phyloP scores from a whole-genome alignment of 2,797 vertebrate species.

The Distichodus sexfasciatus region DNA sequence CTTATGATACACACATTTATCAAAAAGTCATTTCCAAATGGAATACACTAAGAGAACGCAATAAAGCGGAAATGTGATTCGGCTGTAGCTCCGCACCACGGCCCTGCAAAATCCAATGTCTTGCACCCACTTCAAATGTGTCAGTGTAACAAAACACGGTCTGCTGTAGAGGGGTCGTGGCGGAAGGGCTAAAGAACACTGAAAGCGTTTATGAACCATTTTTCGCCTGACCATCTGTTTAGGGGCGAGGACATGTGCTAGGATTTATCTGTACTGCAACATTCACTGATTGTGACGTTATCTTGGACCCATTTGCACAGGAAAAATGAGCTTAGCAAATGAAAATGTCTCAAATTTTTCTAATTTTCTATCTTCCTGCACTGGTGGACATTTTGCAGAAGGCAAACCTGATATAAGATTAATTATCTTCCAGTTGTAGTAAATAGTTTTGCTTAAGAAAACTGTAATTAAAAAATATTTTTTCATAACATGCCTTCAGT shows the following conservation, averaged over 20 bases:
- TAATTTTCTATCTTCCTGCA: too few relatives aligned
- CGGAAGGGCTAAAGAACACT: background rate
- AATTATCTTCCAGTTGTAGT: too few relatives aligned
- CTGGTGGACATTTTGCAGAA: too few relatives aligned
- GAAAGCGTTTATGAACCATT: background rate
- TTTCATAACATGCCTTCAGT: too few relatives aligned
- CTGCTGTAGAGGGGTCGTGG: background rate
- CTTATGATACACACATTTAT: conserved; percentile 31
- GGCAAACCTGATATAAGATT: too few relatives aligned
- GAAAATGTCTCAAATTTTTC: too few relatives aligned
- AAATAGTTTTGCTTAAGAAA: too few relatives aligned
- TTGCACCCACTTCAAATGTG: conserved; percentile 8
- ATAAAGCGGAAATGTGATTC: conserved; percentile 19
- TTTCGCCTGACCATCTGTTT: background rate
- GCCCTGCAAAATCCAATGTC: conserved; percentile 11
- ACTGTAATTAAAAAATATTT: too few relatives aligned
- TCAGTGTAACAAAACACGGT: background rate
- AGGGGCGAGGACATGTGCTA: background rate
- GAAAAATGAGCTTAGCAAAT: background rate
- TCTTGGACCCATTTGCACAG: background rate
- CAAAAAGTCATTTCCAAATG: conserved; percentile 45
- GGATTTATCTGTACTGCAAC: background rate
- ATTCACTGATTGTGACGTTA: background rate
- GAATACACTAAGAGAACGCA: conserved; percentile 38
- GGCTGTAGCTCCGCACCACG: background rate